Percentiles rank a stretch among this genome's conserved stretches.
phyloP scores from a whole-genome alignment of 1,140 invertebrate genomes.

The Drosophila orosa region DNA sequence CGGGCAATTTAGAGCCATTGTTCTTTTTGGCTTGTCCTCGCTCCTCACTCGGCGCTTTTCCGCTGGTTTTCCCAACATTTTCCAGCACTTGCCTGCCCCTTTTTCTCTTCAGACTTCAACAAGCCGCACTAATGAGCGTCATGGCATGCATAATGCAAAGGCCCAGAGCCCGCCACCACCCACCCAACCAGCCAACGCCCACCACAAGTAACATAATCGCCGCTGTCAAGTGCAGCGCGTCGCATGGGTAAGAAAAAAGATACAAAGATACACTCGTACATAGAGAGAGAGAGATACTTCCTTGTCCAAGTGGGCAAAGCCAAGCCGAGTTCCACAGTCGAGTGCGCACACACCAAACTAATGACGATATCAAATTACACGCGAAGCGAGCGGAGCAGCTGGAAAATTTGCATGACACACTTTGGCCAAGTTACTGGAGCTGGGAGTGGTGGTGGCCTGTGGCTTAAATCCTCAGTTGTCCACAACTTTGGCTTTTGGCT shows the following conservation, averaged over 20 bases:
- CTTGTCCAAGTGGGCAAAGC: conserved; percentile 63
- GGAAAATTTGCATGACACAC: conserved; percentile 77
- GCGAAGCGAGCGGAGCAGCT: conserved; percentile 26
- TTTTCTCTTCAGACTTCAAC: conserved; percentile 43
- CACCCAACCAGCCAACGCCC: conserved; percentile 12
- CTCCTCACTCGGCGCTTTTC: conserved; percentile 3
- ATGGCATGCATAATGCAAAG: conserved; percentile 78
- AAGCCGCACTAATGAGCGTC: conserved; percentile 75
- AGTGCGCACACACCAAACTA: conserved; percentile 75
- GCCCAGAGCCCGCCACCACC: background rate
- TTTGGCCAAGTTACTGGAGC: conserved; percentile 42
- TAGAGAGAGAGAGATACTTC: conserved; percentile 63
- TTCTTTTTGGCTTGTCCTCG: conserved; percentile 71
- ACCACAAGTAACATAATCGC: conserved; percentile 74
- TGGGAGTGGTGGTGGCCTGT: conserved; percentile 27
- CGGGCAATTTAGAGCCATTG: conserved; percentile 71
- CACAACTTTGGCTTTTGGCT: conserved; percentile 57
- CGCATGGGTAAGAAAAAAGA: conserved; percentile 59
- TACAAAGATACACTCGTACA: conserved; percentile 45
- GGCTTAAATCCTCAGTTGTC: conserved; percentile 62
- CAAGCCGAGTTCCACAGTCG: conserved; percentile 59
- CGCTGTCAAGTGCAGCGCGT: conserved; percentile 74
- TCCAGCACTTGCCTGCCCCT: conserved; percentile 15
- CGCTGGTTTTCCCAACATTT: conserved; percentile 13
- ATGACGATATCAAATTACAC: conserved; percentile 80